These are phyloP conservation scores for Drosophila limbata DNA, from an alignment of 2,888 invertebrate species.

Conservation along the genomic window DNA sequence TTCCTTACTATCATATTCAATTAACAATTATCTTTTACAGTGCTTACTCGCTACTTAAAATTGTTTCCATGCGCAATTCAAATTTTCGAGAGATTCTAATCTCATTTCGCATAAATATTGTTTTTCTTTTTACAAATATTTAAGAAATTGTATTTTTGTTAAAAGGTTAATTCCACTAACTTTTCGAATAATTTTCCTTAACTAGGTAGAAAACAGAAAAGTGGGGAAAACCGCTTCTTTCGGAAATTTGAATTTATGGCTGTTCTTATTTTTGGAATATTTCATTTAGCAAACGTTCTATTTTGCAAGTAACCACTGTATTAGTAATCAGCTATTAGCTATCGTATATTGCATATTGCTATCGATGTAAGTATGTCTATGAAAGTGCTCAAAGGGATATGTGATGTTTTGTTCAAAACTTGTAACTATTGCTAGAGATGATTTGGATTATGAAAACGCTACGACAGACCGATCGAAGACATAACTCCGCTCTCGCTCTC, in stretches of 20 bases:
- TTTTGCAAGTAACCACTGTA: slow-evolving; percentile 7
- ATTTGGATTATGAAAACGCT: slow-evolving; percentile 21
- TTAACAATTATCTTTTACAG: slow-evolving; percentile 25
- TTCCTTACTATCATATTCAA: slow-evolving; percentile 23
- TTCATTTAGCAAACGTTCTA: neutral
- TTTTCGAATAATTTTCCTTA: neutral
- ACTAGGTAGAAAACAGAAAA: neutral
- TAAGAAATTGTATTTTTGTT: neutral
- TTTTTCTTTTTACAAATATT: neutral
- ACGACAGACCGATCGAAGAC: slow-evolving; percentile 51
- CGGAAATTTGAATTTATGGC: neutral
- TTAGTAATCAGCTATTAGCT: slow-evolving; percentile 33
- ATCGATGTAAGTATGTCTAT: slow-evolving; percentile 27
- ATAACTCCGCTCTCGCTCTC: slow-evolving; percentile 20
- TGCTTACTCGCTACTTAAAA: slow-evolving; percentile 1
- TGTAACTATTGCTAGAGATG: slow-evolving; percentile 43
- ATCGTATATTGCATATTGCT: slow-evolving; percentile 45
- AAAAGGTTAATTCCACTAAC: neutral
- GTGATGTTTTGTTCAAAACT: slow-evolving; percentile 53
- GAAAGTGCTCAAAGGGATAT: slow-evolving; percentile 56
- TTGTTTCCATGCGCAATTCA: neutral
- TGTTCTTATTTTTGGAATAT: neutral
- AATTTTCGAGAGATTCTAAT: neutral
- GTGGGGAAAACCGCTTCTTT: neutral
- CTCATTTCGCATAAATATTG: neutral